Evolutionary conservation across 2,888 invertebrate species (phyloP).

Genomic region (Mimumesa dahlbomi): DNA sequence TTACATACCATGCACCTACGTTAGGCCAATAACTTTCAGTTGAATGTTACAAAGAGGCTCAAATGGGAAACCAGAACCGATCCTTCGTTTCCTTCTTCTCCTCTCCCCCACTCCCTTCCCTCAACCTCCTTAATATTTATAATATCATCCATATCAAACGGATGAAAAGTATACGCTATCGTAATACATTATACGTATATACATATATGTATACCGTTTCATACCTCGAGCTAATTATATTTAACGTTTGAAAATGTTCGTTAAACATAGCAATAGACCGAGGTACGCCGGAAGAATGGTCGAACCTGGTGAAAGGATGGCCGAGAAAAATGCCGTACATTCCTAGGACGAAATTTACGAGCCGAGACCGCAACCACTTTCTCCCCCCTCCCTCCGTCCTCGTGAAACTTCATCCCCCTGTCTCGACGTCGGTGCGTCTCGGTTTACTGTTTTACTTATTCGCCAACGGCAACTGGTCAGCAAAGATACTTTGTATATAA

Average conservation of each 20-base stretch:
- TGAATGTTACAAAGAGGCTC: slow-evolving; percentile 35
- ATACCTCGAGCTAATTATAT: slow-evolving; percentile 9
- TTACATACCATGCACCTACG: slow-evolving; percentile 52
- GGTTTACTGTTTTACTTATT: slow-evolving; percentile 76
- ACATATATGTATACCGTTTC: too few species aligned
- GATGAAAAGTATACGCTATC: slow-evolving; percentile 32
- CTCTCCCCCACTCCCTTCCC: too few species aligned
- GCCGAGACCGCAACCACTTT: slow-evolving; percentile 67
- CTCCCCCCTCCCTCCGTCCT: slow-evolving; percentile 20
- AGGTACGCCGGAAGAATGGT: too few species aligned
- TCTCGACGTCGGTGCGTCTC: slow-evolving; percentile 30
- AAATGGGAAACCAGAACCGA: slow-evolving; percentile 16
- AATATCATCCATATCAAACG: too few species aligned
- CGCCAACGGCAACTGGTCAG: slow-evolving; percentile 64
- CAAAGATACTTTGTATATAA: slow-evolving; percentile 78
- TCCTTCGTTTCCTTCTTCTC: slow-evolving; percentile 26
- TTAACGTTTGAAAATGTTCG: slow-evolving; percentile 15
- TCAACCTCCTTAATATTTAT: too few species aligned
- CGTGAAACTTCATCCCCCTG: slow-evolving; percentile 34
- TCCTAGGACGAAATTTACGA: slow-evolving; percentile 71
- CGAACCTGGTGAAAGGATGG: slow-evolving; percentile 30
- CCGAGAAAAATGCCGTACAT: slow-evolving; percentile 67
- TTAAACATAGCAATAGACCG: too few species aligned
- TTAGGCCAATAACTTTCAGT: slow-evolving; percentile 42
- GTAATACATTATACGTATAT: too few species aligned